Conservation (phyloP, 2,113 vertebrate genomes). For the Oxyura jamaicensis region DNA sequence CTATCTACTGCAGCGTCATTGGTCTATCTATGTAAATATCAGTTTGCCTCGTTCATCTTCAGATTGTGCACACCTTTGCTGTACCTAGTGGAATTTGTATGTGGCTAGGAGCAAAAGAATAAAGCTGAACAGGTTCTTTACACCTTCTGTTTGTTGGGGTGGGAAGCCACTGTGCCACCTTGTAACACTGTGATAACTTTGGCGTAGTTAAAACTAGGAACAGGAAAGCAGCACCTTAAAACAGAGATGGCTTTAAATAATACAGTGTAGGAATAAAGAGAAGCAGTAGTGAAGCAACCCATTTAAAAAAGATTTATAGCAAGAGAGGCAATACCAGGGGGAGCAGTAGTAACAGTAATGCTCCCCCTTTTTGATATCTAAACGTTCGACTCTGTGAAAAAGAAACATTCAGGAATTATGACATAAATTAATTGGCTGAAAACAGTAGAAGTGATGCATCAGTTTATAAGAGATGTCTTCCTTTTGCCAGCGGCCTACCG, state of each 20-base stretch:
- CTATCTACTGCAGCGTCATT: neutral
- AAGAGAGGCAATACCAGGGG: neutral
- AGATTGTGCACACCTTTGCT: neutral
- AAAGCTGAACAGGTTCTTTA: neutral
- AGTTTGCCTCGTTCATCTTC: neutral
- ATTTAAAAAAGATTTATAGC: neutral
- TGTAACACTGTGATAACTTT: neutral
- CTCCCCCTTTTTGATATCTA: neutral
- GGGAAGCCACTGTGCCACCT: neutral
- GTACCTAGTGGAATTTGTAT: accelerated
- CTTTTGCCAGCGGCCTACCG: neutral
- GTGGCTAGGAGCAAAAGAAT: neutral
- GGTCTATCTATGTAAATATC: neutral
- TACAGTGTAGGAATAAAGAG: neutral
- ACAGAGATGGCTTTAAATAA: neutral
- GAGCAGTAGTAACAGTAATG: neutral
- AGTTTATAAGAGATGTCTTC: neutral
- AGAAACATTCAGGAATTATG: neutral
- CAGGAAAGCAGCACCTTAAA: neutral
- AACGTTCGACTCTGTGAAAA: neutral
- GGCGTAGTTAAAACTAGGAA: neutral
- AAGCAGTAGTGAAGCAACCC: neutral
- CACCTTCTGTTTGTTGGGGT: neutral
- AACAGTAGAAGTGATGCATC: neutral
- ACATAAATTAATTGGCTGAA: constrained; percentile 13